Evolutionary conservation across 1,140 invertebrate genomes (phyloP).

Genomic region (Heliconius eleuchia): DNA sequence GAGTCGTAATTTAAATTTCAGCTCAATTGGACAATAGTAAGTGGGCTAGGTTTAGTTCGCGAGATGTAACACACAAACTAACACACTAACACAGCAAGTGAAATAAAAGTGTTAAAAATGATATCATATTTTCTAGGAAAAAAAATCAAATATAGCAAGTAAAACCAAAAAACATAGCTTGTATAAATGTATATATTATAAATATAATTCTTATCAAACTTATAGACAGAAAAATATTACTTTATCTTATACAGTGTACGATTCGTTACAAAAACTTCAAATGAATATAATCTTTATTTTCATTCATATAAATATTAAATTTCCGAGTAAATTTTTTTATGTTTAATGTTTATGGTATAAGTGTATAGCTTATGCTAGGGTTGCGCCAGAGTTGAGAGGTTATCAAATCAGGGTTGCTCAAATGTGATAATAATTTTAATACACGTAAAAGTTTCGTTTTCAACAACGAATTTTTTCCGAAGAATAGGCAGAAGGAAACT

Average conservation of each 20-base stretch:
- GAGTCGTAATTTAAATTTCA: no score
- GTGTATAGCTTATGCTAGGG: constrained; percentile 25
- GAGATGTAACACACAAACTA: no score
- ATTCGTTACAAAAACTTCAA: not conserved
- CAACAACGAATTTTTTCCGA: no score
- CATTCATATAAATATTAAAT: not conserved
- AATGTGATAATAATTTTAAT: not conserved
- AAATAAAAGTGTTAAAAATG: not conserved
- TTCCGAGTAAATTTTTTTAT: constrained; percentile 14
- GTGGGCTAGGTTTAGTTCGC: no score
- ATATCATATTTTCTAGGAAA: not conserved
- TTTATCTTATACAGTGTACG: constrained; percentile 25
- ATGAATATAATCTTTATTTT: not conserved
- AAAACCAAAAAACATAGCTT: not conserved
- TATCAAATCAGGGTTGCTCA: constrained; percentile 31
- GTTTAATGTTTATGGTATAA: not conserved
- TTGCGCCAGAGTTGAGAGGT: constrained; percentile 34
- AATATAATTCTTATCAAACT: constrained; percentile 16
- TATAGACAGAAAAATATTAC: constrained; percentile 32
- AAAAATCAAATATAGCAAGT: not conserved
- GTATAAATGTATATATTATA: constrained; percentile 16
- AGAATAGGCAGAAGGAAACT: no score
- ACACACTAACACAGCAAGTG: no score
- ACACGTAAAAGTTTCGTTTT: no score
- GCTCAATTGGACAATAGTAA: no score